Percentiles rank a stretch among this genome's conserved stretches.
These are phyloP conservation scores for Actenoides hombroni DNA, from an alignment of 2,113 vertebrate genomes.

Conservation along the genomic window DNA sequence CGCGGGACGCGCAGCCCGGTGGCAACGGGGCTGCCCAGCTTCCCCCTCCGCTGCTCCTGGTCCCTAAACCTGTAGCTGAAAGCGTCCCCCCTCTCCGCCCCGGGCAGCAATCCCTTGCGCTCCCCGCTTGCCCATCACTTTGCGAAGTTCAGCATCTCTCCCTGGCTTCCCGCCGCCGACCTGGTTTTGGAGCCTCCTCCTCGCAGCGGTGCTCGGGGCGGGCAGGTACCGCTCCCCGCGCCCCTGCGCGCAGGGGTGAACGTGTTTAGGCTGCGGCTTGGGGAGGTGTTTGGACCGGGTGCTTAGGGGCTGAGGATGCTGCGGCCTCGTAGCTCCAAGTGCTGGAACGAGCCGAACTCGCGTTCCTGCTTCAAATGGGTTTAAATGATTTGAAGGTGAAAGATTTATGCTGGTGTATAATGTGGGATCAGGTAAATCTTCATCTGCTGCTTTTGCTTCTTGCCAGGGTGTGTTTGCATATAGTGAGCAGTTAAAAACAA, in stretches of 20 bases:
- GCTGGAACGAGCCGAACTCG: not conserved
- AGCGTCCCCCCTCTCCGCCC: rapidly evolving
- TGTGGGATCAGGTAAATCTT: not conserved
- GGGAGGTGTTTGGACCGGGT: not conserved
- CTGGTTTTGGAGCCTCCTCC: not conserved
- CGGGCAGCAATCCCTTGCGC: not conserved
- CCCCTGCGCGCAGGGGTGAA: not conserved
- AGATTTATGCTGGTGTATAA: not conserved
- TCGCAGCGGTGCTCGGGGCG: not conserved
- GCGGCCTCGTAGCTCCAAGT: not conserved
- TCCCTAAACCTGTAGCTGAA: not conserved
- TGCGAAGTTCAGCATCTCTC: not conserved
- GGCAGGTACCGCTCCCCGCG: not conserved
- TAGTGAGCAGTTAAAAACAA: not conserved
- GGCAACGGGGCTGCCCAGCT: not conserved
- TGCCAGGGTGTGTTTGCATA: not conserved
- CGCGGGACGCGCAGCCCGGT: not conserved
- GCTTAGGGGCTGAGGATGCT: not conserved
- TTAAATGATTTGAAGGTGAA: not conserved
- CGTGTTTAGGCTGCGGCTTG: not conserved
- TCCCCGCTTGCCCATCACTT: not conserved
- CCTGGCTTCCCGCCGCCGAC: not conserved
- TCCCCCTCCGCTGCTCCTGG: not conserved
- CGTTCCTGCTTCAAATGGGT: not conserved
- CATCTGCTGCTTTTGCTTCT: not conserved